These are phyloP conservation scores for Drosophila lacertosa DNA, from an alignment of 1,140 invertebrate species.

Conservation along the genomic window DNA sequence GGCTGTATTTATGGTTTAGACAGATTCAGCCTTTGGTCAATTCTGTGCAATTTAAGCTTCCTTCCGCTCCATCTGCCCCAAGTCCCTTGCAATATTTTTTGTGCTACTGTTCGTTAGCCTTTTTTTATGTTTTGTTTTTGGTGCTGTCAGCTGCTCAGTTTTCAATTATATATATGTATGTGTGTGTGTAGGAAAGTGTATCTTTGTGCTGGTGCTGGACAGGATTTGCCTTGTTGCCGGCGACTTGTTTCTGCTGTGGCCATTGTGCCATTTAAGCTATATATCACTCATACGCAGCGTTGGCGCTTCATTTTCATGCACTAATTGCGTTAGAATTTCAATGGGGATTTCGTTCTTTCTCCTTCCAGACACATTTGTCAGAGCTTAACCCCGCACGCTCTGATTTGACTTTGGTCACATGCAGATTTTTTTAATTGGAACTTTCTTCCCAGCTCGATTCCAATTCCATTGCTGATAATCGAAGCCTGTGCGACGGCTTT, in stretches of 20 bases:
- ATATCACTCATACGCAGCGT: conserved; percentile 81
- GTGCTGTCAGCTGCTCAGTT: conserved; percentile 49
- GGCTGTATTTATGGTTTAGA: conserved; percentile 65
- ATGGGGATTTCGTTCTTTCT: conserved; percentile 28
- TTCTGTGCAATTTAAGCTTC: conserved; percentile 29
- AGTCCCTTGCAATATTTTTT: background rate
- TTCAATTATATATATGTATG: conserved; percentile 62
- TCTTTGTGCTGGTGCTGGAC: conserved; percentile 20
- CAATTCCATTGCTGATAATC: conserved; percentile 35
- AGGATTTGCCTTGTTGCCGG: conserved; percentile 32
- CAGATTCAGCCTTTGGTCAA: conserved; percentile 62
- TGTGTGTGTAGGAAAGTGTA: conserved; percentile 20
- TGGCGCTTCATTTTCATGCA: conserved; percentile 79
- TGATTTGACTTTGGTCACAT: conserved; percentile 54
- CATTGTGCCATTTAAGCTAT: conserved; percentile 74
- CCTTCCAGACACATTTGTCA: background rate
- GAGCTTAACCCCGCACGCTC: conserved; percentile 23
- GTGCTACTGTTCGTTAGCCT: background rate
- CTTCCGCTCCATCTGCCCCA: background rate
- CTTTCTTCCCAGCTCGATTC: conserved; percentile 18
- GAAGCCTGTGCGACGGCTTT: conserved; percentile 20
- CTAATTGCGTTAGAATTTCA: conserved; percentile 82
- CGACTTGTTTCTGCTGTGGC: conserved; percentile 26
- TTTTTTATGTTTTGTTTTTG: conserved; percentile 21
- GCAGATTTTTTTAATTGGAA: conserved; percentile 55